phyloP scores from a whole-genome alignment of 1,140 invertebrate species.

The Yoshiicerus persimilis region DNA sequence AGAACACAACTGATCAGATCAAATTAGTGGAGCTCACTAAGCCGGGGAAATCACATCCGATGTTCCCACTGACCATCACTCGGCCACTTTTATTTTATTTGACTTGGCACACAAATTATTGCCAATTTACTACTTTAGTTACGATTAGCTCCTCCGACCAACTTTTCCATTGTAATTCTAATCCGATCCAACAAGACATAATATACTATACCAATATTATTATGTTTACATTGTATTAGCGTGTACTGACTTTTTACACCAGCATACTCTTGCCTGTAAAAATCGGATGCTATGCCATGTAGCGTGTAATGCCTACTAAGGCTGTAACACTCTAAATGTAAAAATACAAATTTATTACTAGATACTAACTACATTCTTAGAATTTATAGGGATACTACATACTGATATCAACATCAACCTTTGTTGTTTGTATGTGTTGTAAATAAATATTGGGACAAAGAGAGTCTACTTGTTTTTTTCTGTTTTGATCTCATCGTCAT shows the following conservation, averaged over 20 bases:
- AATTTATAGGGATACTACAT: too few relatives aligned
- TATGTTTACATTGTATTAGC: too few relatives aligned
- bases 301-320: too few relatives aligned
- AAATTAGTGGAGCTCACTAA: background rate
- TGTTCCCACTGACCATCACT: background rate
- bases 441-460: background rate
- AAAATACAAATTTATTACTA: too few relatives aligned
- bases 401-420: too few relatives aligned
- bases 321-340: too few relatives aligned
- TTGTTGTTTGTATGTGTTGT: background rate
- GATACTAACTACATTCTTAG: too few relatives aligned
- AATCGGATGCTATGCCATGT: too few relatives aligned
- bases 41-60: background rate
- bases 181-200: background rate
- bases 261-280: too few relatives aligned
- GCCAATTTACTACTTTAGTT: background rate
- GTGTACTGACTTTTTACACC: too few relatives aligned
- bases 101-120: background rate
- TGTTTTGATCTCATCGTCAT: background rate
- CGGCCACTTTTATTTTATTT: background rate
- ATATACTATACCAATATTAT: too few relatives aligned
- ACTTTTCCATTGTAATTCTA: background rate
- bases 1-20: background rate
- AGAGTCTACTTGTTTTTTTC: background rate
- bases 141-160: background rate